These are phyloP conservation scores for Drosophila kepulauana DNA, from an alignment of 1,140 invertebrate species.

Conservation along the genomic window DNA sequence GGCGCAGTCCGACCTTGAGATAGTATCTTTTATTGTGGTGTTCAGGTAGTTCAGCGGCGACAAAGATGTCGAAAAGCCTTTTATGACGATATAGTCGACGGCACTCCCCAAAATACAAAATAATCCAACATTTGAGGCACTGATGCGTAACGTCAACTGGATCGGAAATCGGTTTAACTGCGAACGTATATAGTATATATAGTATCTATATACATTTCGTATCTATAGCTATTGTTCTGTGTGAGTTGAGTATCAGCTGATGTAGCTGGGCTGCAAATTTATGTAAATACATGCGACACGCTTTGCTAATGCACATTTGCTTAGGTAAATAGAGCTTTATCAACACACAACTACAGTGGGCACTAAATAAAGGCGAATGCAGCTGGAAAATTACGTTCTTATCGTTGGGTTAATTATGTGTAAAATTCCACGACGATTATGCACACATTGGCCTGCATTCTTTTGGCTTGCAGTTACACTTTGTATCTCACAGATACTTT, in stretches of 20 bases:
- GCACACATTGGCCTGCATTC: slow-evolving; percentile 15
- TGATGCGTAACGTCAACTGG: slow-evolving; percentile 62
- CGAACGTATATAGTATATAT: slow-evolving; percentile 3
- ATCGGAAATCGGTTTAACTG: slow-evolving; percentile 67
- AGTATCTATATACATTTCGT: slow-evolving; percentile 2
- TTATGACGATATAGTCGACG: slow-evolving; percentile 16
- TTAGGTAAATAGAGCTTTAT: slow-evolving; percentile 55
- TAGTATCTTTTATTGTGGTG: slow-evolving; percentile 8
- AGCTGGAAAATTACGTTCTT: not conserved
- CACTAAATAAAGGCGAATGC: not conserved
- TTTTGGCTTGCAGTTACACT: slow-evolving; percentile 26
- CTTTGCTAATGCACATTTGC: slow-evolving; percentile 39
- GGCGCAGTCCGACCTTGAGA: slow-evolving; percentile 47
- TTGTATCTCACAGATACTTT: slow-evolving; percentile 39
- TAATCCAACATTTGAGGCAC: slow-evolving; percentile 42
- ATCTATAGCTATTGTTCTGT: slow-evolving; percentile 37
- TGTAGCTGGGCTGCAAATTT: slow-evolving; percentile 35
- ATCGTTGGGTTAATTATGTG: slow-evolving; percentile 20
- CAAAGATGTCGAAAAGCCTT: slow-evolving; percentile 22
- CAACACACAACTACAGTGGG: slow-evolving; percentile 33
- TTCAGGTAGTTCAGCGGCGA: slow-evolving; percentile 17
- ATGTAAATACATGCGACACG: slow-evolving; percentile 56
- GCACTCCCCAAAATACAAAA: slow-evolving; percentile 52
- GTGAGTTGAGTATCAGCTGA: slow-evolving; percentile 56
- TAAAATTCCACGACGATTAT: slow-evolving; percentile 8